A percentile compares a stretch with the other conserved stretches of the same genome.
phyloP scores from a whole-genome alignment of 2,113 vertebrate genomes.

The Eleginops maclovinus region DNA sequence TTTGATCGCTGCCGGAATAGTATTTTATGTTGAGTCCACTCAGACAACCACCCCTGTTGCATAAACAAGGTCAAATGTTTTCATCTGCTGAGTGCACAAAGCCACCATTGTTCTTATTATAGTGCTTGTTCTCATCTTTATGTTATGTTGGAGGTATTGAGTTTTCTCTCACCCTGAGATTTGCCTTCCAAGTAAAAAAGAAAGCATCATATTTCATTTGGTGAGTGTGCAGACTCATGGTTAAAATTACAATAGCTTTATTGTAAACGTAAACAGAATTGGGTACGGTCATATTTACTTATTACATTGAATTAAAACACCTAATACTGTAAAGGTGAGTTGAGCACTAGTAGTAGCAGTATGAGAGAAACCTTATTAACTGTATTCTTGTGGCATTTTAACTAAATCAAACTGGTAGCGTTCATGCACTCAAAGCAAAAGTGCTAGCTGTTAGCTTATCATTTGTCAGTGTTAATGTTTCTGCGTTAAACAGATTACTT shows the following conservation, averaged over 20 bases:
- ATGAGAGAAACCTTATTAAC: slow-evolving; percentile 33
- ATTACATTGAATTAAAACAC: not conserved
- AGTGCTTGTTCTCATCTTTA: slow-evolving; percentile 7
- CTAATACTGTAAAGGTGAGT: slow-evolving; percentile 15
- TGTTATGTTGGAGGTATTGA: slow-evolving; percentile 12
- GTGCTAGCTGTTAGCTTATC: slow-evolving; percentile 37
- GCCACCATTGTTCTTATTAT: not conserved
- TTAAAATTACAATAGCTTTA: slow-evolving; percentile 39
- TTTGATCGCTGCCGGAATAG: slow-evolving; percentile 37
- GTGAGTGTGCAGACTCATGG: slow-evolving; percentile 13
- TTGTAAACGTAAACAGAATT: slow-evolving; percentile 64
- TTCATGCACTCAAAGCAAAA: slow-evolving; percentile 47
- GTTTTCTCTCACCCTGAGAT: slow-evolving; percentile 22
- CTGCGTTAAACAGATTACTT: slow-evolving; percentile 19
- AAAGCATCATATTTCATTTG: slow-evolving; percentile 10
- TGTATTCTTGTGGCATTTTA: slow-evolving; percentile 61
- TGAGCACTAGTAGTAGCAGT: slow-evolving; percentile 17
- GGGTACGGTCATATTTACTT: slow-evolving; percentile 36
- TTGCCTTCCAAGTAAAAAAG: slow-evolving; percentile 30
- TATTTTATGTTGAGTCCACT: slow-evolving; percentile 10
- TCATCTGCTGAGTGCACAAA: slow-evolving; percentile 28
- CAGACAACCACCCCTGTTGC: too few relatives aligned
- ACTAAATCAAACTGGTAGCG: slow-evolving; percentile 22
- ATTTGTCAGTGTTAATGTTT: slow-evolving; percentile 44
- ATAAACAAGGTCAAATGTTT: slow-evolving; percentile 19